A percentile compares a stretch with the other conserved stretches of the same genome.
Conservation (phyloP, 2,888 invertebrate species). For the Auanema sp. region DNA sequence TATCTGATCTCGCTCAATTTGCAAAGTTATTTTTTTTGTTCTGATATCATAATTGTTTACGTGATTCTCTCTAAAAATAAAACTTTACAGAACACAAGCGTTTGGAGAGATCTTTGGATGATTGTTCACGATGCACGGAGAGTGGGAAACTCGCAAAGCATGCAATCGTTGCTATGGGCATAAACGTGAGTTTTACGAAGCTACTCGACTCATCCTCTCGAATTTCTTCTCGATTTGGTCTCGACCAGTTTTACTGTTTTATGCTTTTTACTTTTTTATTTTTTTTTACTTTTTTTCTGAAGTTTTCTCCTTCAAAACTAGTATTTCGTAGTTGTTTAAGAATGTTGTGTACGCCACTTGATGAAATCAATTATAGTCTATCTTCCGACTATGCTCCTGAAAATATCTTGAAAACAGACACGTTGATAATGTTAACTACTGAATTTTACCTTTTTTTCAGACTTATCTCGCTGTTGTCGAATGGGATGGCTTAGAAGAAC, state of each 20-base stretch:
- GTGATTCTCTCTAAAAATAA: not conserved
- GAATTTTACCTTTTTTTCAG: slow-evolving; percentile 61
- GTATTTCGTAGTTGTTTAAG: not conserved
- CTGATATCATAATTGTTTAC: too few species aligned
- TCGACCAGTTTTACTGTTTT: slow-evolving; percentile 4
- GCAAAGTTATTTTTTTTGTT: too few species aligned
- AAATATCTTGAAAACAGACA: too few species aligned
- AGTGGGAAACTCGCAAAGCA: slow-evolving; percentile 80
- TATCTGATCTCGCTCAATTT: too few species aligned
- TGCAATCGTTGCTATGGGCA: slow-evolving; percentile 79
- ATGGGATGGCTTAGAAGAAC: slow-evolving; percentile 78
- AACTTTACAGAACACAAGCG: slow-evolving; percentile 73
- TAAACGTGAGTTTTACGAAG: slow-evolving; percentile 70
- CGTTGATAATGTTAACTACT: not conserved
- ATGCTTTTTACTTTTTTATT: slow-evolving; percentile 2
- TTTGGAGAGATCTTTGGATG: slow-evolving; percentile 76
- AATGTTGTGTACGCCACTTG: too few species aligned
- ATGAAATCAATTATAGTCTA: too few species aligned
- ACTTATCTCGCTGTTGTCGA: slow-evolving; percentile 81
- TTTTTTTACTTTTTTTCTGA: not conserved
- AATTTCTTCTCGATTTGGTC: not conserved
- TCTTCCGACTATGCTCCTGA: too few species aligned
- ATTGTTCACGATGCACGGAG: slow-evolving; percentile 82
- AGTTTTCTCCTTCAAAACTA: not conserved
- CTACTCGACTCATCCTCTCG: not conserved